These are phyloP conservation scores for Microtus ochrogaster DNA, from an alignment of 2,113 vertebrate genomes.

Conservation along the genomic window DNA sequence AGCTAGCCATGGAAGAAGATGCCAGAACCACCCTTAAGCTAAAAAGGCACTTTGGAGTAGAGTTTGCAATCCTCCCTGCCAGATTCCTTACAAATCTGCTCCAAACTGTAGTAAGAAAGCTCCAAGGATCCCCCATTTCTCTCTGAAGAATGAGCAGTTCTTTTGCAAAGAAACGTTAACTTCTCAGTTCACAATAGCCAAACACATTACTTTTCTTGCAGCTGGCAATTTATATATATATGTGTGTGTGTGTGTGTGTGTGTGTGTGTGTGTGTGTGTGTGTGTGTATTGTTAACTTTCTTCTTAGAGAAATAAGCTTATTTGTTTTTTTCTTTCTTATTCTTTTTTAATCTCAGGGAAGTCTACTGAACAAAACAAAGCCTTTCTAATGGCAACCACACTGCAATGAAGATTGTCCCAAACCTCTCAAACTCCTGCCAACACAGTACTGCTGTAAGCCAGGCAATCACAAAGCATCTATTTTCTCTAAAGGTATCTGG, in stretches of 20 bases:
- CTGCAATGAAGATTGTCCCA: constrained; percentile 58
- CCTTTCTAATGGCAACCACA: constrained; percentile 66
- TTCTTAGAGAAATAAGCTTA: constrained; percentile 60
- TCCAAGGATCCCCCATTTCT: constrained; percentile 82
- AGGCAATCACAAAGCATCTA: constrained; percentile 57
- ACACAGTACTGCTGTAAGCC: constrained; percentile 51
- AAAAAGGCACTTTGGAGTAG: constrained; percentile 79
- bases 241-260: neutral
- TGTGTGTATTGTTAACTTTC: neutral
- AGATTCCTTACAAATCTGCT: constrained; percentile 75
- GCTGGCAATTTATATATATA: constrained; percentile 1
- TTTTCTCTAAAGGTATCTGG: constrained; percentile 76
- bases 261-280: neutral
- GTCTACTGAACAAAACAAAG: constrained; percentile 64
- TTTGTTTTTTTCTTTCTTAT: constrained; percentile 40
- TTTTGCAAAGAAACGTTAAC: constrained; percentile 72
- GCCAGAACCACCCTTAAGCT: constrained; percentile 80
- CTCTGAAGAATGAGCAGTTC: constrained; percentile 79
- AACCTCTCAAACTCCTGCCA: constrained; percentile 65
- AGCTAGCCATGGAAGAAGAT: constrained; percentile 68
- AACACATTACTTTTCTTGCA: constrained; percentile 41
- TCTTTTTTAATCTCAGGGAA: constrained; percentile 43
- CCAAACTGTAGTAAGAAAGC: constrained; percentile 76
- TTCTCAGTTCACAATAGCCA: constrained; percentile 68
- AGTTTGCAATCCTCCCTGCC: constrained; percentile 74